A percentile compares a stretch with the other conserved stretches of the same genome.
Evolutionary conservation across 2,888 invertebrate genomes (phyloP).

Genomic region (Schizaphis graminum): DNA sequence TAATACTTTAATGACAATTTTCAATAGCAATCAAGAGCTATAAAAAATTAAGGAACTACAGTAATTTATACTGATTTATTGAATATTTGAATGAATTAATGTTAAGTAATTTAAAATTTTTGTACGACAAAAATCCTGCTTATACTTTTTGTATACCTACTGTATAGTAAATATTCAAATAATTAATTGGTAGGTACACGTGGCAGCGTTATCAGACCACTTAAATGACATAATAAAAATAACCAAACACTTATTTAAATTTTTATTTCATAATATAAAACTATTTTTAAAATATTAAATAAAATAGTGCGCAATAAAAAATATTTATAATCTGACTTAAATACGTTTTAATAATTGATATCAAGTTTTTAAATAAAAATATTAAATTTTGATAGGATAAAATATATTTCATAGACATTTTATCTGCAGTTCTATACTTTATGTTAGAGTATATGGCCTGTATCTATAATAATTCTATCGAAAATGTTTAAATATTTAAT

Average conservation of each 20-base stretch:
- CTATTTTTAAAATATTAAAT: not conserved
- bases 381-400: not conserved
- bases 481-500: not conserved
- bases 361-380: not conserved
- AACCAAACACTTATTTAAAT: not conserved
- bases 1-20: not conserved
- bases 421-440: not conserved
- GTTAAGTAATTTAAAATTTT: not conserved
- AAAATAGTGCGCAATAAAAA: not conserved
- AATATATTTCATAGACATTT: not conserved
- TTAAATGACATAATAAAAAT: constrained; percentile 3
- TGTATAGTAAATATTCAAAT: not conserved
- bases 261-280: not conserved
- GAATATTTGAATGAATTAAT: not conserved
- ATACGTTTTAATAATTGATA: not conserved
- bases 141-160: not conserved
- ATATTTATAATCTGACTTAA: not conserved
- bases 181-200: not conserved
- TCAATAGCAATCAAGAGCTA: not conserved
- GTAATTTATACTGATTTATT: not conserved
- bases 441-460: not conserved
- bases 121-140: no score
- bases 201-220: constrained; percentile 7
- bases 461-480: not conserved
- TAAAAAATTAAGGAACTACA: not conserved